Conservation (phyloP, 2,888 invertebrate genomes). For the Iselma pallidipennis region DNA sequence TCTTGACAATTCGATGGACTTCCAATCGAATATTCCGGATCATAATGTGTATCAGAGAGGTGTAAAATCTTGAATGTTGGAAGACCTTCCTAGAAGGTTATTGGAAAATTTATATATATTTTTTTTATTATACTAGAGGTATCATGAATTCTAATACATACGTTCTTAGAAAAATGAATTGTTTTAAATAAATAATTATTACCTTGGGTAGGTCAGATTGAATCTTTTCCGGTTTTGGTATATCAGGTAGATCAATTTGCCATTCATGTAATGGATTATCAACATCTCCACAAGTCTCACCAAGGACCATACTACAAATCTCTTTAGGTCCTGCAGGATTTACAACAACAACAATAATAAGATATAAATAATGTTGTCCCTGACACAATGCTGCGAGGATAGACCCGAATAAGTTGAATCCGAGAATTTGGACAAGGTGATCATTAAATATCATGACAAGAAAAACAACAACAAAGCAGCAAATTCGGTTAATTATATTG, state of each 20-base stretch:
- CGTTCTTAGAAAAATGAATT: background rate
- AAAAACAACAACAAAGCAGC: no score
- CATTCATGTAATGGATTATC: conserved; percentile 87
- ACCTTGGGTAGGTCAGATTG: conserved; percentile 67
- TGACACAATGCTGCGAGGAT: conserved; percentile 2
- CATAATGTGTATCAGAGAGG: conserved; percentile 93
- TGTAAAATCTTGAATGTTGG: conserved; percentile 93
- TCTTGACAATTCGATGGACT: conserved; percentile 91
- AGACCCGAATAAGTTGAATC: background rate
- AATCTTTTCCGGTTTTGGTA: conserved; percentile 71
- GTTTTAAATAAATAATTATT: background rate
- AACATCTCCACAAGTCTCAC: conserved; percentile 84
- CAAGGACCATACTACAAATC: conserved; percentile 88
- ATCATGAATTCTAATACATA: background rate
- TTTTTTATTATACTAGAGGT: background rate
- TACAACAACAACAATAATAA: background rate
- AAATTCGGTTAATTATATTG: no score
- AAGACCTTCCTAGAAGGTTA: conserved; percentile 61
- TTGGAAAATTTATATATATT: no score
- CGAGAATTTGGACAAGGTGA: conserved; percentile 11
- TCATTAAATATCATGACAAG: background rate
- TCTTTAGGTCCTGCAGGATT: conserved; percentile 71
- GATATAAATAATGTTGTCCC: background rate
- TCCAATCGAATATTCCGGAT: conserved; percentile 87
- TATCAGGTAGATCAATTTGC: conserved; percentile 83